Evolutionary conservation across 2,888 invertebrate genomes (phyloP), one percentile per base, ranked within the genome.

Genomic region (Drosophila rellima): DNA sequence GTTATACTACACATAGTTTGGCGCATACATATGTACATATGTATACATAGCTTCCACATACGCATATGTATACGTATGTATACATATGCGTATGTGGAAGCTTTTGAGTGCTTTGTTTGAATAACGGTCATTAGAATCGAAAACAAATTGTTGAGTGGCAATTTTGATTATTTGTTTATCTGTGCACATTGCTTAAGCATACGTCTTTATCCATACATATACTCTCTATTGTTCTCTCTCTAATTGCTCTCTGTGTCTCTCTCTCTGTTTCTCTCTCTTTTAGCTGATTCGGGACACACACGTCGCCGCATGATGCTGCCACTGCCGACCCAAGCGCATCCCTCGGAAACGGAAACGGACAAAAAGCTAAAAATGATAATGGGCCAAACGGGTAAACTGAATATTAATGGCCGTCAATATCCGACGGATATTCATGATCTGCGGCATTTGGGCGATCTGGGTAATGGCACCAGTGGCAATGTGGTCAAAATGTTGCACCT

Each of bases 391-490:
- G 98, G 98, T 62, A 96, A 97, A 88, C 93, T 99, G 70, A 97
- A 95, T 73, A 96, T 98, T 65, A 95, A 96, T 83, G 96, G 96
- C 50, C 93, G 94, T 82, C 95, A 95, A 88, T 98, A 96, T 93
- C 94, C 95, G 70, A 97, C 97, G 3, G 95, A 95, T 77, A 96
- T 97, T 84, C 95, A 96, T 84, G 97, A 98, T 89, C 94, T 98
- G 91, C 96, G 97, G 82, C 96, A 96, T 81, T 93, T 97, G 61
- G 97, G 97, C 2, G 98, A 98, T 92, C 94, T 98, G 62, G 98
- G 98, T 60, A 97, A 96, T 91, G 99, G 99, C 13, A 99, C 99
- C 13, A 99, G 99, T 92, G 99, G 99, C 8, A 98, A 98, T 92
- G 99, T 99, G 8, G 97, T 98, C 35, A 98, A 98, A 93, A 99